Percentiles rank a stretch among this genome's conserved stretches.
Conservation (phyloP, 2,113 vertebrate genomes). For the Eudyptes chrysolophus region DNA sequence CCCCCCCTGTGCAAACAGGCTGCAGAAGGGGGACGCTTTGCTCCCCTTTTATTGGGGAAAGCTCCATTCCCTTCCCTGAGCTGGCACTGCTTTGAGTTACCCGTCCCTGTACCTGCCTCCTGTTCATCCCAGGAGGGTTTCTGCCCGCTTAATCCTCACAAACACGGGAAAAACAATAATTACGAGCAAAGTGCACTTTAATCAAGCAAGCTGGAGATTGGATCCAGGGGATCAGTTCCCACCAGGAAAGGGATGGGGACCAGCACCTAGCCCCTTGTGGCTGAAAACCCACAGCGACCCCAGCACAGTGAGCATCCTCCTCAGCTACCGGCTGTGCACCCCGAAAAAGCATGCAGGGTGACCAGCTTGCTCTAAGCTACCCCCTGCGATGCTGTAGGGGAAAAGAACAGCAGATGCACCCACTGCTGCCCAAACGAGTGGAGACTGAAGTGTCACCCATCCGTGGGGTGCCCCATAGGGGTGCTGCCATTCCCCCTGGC, state of each 20-base stretch:
- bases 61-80: background rate
- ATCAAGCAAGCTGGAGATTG: background rate
- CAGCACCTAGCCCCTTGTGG: background rate
- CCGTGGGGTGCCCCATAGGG: background rate
- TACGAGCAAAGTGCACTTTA: background rate
- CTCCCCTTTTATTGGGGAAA: background rate
- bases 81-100: background rate
- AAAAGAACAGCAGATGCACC: background rate
- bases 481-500: too few species aligned
- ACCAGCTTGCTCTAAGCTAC: background rate
- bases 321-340: background rate
- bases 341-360: rapidly evolving
- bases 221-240: background rate
- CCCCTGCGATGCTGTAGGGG: background rate
- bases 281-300: background rate
- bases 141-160: background rate
- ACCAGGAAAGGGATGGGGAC: background rate
- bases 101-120: background rate
- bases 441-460: rapidly evolving
- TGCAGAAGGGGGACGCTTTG: background rate
- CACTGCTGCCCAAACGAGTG: background rate
- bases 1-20: background rate
- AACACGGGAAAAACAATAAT: background rate
- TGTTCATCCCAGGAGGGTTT: background rate
- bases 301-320: rapidly evolving